Conservation (phyloP, 2,797 vertebrate genomes). For the Notolabrus celidotus region DNA sequence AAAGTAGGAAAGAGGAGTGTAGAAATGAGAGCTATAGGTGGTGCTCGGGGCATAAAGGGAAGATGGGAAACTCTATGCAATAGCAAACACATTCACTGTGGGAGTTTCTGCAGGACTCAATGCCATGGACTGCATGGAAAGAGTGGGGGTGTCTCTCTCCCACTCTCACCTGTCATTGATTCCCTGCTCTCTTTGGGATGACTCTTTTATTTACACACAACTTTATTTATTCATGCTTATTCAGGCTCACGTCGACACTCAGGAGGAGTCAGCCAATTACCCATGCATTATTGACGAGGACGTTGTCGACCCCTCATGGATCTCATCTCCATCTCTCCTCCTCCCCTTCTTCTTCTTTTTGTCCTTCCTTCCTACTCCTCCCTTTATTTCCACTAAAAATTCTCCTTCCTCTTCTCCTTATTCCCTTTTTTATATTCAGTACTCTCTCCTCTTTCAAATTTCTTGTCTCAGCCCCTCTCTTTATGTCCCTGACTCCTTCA, state of each 20-base stretch:
- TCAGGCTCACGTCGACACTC: conserved; percentile 55
- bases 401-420: not conserved
- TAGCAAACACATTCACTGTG: conserved; percentile 37
- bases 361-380: not conserved
- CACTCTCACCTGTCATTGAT: conserved; percentile 61
- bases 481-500: not conserved
- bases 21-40: not conserved
- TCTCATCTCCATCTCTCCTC: conserved; percentile 17
- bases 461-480: not conserved
- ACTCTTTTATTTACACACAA: conserved; percentile 74
- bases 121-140: not conserved
- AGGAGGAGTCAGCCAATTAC: conserved; percentile 67
- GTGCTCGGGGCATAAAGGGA: conserved; percentile 6
- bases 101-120: conserved; percentile 2
- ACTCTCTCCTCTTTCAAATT: not conserved
- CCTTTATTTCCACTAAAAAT: not conserved
- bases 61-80: conserved; percentile 22
- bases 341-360: not conserved
- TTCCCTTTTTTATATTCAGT: not conserved
- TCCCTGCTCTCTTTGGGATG: conserved; percentile 55
- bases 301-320: conserved; percentile 41
- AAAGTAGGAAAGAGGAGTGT: not conserved
- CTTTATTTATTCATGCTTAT: conserved; percentile 78
- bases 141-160: conserved; percentile 1
- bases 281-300: conserved; percentile 75